Evolutionary conservation across 2,797 vertebrate genomes (phyloP).

Genomic region (Heliangelus exortis): DNA sequence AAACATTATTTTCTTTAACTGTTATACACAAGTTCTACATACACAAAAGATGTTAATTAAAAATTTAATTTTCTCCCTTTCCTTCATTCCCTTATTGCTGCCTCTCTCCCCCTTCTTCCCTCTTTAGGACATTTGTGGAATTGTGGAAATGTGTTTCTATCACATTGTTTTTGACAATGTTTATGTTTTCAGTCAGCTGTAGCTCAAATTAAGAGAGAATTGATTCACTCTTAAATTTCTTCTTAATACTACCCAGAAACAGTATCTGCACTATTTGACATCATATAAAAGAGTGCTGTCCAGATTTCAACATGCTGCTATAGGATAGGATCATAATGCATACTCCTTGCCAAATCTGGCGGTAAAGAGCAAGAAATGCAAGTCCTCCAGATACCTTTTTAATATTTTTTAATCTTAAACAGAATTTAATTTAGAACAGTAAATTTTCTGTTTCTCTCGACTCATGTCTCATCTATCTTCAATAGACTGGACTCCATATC

Average conservation of each 20-base stretch:
- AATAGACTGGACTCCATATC: neutral
- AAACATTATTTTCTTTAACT: neutral
- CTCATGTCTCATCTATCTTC: neutral
- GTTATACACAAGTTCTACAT: neutral
- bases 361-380: neutral
- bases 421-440: neutral
- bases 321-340: neutral
- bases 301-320: accelerated
- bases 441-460: neutral
- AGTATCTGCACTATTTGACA: neutral
- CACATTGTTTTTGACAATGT: neutral
- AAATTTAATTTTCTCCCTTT: neutral
- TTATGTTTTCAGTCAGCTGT: neutral
- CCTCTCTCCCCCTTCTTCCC: neutral
- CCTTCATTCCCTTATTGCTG: neutral
- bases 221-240: neutral
- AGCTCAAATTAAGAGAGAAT: neutral
- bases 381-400: neutral
- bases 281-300: neutral
- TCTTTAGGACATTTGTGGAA: neutral
- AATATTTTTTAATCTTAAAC: neutral
- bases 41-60: neutral
- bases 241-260: neutral
- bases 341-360: neutral
- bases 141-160: neutral